These are phyloP conservation scores for Tamandua tetradactyla DNA, from an alignment of 2,797 vertebrate genomes.

Conservation along the genomic window DNA sequence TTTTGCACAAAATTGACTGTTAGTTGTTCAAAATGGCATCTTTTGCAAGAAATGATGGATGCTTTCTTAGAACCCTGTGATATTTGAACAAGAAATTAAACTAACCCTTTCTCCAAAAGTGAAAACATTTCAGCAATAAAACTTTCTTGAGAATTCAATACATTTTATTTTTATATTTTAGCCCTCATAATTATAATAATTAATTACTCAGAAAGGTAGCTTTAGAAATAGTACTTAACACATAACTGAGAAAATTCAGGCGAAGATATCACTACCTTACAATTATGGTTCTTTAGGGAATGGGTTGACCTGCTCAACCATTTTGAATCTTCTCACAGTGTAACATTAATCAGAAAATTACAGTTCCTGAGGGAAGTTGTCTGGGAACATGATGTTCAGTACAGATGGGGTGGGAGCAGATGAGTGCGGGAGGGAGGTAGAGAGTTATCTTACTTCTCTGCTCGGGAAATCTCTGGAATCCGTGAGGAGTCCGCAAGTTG, in stretches of 20 bases:
- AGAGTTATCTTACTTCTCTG: neutral
- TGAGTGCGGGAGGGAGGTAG: neutral
- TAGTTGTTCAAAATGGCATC: neutral
- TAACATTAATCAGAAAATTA: conserved; percentile 65
- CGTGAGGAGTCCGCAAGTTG: neutral
- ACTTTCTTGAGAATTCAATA: neutral
- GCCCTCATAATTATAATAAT: neutral
- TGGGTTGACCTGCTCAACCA: conserved; percentile 34
- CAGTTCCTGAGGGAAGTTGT: conserved; percentile 48
- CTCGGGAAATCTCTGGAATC: neutral
- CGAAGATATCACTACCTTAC: conserved; percentile 5
- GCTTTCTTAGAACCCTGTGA: conserved; percentile 1
- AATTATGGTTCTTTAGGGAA: conserved; percentile 35
- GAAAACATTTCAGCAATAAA: neutral
- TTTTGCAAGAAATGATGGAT: neutral
- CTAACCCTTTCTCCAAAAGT: neutral
- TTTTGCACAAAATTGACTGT: conserved; percentile 38
- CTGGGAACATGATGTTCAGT: conserved; percentile 49
- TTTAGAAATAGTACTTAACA: conserved; percentile 44
- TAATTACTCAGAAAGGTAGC: conserved; percentile 21
- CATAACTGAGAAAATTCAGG: conserved; percentile 24
- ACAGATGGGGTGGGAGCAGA: conserved; percentile 31
- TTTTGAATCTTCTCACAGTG: conserved; percentile 48
- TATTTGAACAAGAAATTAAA: conserved; percentile 39
- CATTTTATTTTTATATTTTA: neutral